Evolutionary conservation across 2,797 vertebrate genomes (phyloP).

Genomic region (Acanthopagrus latus): DNA sequence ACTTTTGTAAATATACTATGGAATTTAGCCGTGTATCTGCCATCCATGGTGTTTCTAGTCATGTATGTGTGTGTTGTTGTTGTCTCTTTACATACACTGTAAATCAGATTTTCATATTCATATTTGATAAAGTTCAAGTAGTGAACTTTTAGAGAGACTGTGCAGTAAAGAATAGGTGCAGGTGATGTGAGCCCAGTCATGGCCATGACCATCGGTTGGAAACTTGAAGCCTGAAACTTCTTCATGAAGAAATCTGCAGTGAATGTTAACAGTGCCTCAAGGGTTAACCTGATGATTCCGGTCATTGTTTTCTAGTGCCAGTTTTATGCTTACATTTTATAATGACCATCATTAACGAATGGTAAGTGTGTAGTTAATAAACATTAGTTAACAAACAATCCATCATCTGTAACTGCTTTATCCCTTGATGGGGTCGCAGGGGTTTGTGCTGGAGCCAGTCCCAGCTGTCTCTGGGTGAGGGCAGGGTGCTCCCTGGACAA

Average conservation of each 20-base stretch:
- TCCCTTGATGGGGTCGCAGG: too few relatives aligned
- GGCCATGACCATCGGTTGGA: not conserved
- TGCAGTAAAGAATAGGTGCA: not conserved
- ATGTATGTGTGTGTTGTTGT: conserved; percentile 8
- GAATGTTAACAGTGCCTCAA: not conserved
- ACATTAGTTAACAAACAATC: too few relatives aligned
- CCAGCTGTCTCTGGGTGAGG: too few relatives aligned
- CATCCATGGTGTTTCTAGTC: not conserved
- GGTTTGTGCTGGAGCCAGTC: too few relatives aligned
- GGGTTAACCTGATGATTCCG: not conserved
- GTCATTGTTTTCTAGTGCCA: too few relatives aligned
- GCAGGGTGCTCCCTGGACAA: too few relatives aligned
- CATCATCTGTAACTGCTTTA: too few relatives aligned
- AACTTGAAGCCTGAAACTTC: not conserved
- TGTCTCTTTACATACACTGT: conserved; percentile 10
- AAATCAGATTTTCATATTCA: not conserved
- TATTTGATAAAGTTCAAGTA: not conserved
- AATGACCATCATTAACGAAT: too few relatives aligned
- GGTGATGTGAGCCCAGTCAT: not conserved
- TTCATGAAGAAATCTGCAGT: not conserved
- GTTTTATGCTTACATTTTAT: too few relatives aligned
- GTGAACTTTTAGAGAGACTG: not conserved
- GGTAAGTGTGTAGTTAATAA: too few relatives aligned
- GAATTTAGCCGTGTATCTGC: conserved; percentile 29
- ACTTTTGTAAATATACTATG: conserved; percentile 58